Evolutionary conservation across 2,888 invertebrate species (phyloP), one percentile per base, ranked within the genome.

Genomic region (Teleogryllus oceanicus): DNA sequence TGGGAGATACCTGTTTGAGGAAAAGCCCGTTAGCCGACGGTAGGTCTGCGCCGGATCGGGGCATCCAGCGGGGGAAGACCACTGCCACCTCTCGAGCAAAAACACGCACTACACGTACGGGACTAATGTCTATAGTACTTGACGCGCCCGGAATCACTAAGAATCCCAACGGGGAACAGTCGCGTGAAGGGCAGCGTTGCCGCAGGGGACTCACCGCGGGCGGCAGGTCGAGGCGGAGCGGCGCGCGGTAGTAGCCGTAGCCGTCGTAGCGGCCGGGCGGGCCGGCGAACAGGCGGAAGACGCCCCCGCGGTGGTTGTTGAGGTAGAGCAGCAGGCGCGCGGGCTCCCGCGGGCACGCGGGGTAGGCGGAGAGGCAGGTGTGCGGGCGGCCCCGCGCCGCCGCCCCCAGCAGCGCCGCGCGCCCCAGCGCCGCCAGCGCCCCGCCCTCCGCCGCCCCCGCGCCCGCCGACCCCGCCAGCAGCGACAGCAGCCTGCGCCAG

Each of bases 251-350:
- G 37, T 37, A 37, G 84, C 80, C 84, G 82, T 75, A 83, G 82
- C 79, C 83, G 88, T 80, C 87, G 86, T 79, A 89, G 89, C 13
- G n/a, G 16, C 62, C 62, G 62, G 62, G 62, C 62, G 62, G 62
- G 75, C 89, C 89, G 82, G 90, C 92, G 85, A 95, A 95, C 85
- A 93, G 94, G 82, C 93, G 89, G 85, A 95, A 95, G 87, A 95
- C 94, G 2, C 95, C 95, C 75, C 95, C 95, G 80, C 94, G 94
- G 85, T 95, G 92, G 86, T 94, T 95, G 87, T 95, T 95, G 78
- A 95, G 88, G 85, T 95, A 95, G 85, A 92, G 89, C 74, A 95
- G 90, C 13, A 95, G 89, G 83, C 91, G 90, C 83, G 92, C 92
- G 50, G 93, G 90, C 85, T 93, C 92, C 78, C 89, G 90, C 0